Evolutionary conservation across 2,797 vertebrate genomes (phyloP), one percentile per base, ranked within the genome.

Genomic region (Mycteria americana): DNA sequence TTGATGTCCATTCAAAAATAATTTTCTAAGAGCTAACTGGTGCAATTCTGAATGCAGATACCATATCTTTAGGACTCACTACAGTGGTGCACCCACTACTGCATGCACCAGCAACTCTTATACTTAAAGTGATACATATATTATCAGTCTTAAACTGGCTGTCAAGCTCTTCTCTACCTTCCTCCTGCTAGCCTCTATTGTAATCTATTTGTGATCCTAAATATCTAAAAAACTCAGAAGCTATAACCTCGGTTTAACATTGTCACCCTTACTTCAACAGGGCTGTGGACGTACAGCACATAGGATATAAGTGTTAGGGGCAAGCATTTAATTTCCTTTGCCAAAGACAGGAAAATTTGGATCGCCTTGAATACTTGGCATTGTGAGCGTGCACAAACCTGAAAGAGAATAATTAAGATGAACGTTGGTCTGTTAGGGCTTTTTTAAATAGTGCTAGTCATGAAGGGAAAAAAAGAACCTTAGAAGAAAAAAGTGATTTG

Each of bases 361-460:
- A 80, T 64, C 7, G 62, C 69, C 60, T 68, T 97, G 94, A 96
- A 96, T 92, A 28, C 83, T 72, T 89, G 88, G 69, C 95, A 94
- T 89, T 95, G 88, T 92, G 63, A 91, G 45, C 0, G 2, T 1
- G 8, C 75, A 93, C 77, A 95, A 90, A 97, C 85, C 89, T 92
- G 87, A 95, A 95, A 96, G 94, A 92, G 77, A 89, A 87, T 89
- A 81, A 93, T 95, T 94, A 88, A 83, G 84, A 88, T 92, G 91
- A 94, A 83, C 63, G 9, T 77, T 87, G 80, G 89, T 82, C 79
- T 95, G 85, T 60, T 95, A 57, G 64, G 53, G 78, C 92, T 93
- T 77, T 68, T 89, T 91, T 88, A 96, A 96, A 96, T 97, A 89
- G 81, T 78, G 51, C 75, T 93, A 97, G 92, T 94, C 95, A 97